Evolutionary conservation across 2,113 vertebrate genomes (phyloP), one percentile per base, ranked within the genome.

Genomic region (Crotalus viridis): DNA sequence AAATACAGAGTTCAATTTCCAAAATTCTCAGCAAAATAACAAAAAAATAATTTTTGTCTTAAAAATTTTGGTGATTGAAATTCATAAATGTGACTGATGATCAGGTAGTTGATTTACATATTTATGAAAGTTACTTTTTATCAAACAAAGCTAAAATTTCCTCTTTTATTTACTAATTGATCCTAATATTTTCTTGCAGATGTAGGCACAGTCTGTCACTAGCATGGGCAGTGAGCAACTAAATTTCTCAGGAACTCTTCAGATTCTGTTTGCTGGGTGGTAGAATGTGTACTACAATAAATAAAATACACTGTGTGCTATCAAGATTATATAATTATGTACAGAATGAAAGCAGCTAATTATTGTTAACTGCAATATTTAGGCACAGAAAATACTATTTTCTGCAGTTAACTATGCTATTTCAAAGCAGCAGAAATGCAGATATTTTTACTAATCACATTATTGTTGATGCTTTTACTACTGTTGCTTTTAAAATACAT

Each of bases 371-470:
- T 33, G 54, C 59, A 88, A 28, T 55, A 61, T 74, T 92, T 55
- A 61, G 59, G n/a, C n/a, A 88, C n/a, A 92, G 87, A 88, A 88
- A 88, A 64, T 52, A 92, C 57, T 43, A 5, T 91, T 86, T 92
- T 88, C 19, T 69, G 56, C 46, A 64, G 21, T 22, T 33, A 74
- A 26, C 28, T 88, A 43, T 92, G 33, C 54, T 33, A 69, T 88
- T 74, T 88, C 22, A 26, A 88, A 88, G 13, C 15, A 64, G 55
- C 43, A 92, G 48, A 92, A 69, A 88, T 26, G 6, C 22, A 69
- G 33, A 39, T 39, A 88, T 9, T 59, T 48, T 88, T 64, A 26
- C 22, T 64, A 88, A 51, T 33, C 15, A 88, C 10, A 46, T 15
- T 52, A 46, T 91, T 7, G 39, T 55, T 39, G 48, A 24, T 54